Evolutionary conservation across 2,113 vertebrate species (phyloP).

Genomic region (Phaethornis superciliosus): DNA sequence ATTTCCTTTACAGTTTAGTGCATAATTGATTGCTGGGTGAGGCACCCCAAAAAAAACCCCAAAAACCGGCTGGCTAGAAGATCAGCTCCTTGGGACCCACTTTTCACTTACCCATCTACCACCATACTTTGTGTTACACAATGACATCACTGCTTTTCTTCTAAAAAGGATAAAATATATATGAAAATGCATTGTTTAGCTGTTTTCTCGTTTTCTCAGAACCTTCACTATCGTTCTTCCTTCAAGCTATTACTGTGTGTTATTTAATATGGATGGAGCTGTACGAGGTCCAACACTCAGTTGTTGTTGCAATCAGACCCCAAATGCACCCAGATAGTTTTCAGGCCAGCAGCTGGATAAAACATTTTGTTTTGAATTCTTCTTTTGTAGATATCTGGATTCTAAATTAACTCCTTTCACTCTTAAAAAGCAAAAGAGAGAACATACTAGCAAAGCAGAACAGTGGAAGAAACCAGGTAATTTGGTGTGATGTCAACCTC

Average conservation of each 20-base stretch:
- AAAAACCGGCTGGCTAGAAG: not conserved
- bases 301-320: not conserved
- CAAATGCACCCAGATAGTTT: not conserved
- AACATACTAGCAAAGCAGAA: not conserved
- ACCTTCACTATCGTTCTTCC: not conserved
- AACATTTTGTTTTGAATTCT: rapidly evolving
- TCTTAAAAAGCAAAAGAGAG: not conserved
- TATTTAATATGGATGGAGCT: not conserved
- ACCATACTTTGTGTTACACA: too few species aligned
- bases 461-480: not conserved
- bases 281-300: not conserved
- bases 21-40: not conserved
- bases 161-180: not conserved
- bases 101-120: not conserved
- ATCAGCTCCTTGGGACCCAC: not conserved
- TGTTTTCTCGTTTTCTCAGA: not conserved
- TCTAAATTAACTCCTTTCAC: not conserved
- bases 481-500: not conserved
- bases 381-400: not conserved
- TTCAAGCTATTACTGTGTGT: not conserved
- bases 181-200: not conserved
- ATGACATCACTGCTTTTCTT: not conserved
- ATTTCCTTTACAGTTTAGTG: not conserved
- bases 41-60: too few species aligned
- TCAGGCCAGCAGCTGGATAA: not conserved